Percentiles rank a stretch among this genome's conserved stretches.
Conservation (phyloP, 2,888 invertebrate species). For the Trissonchulus latispiculum region DNA sequence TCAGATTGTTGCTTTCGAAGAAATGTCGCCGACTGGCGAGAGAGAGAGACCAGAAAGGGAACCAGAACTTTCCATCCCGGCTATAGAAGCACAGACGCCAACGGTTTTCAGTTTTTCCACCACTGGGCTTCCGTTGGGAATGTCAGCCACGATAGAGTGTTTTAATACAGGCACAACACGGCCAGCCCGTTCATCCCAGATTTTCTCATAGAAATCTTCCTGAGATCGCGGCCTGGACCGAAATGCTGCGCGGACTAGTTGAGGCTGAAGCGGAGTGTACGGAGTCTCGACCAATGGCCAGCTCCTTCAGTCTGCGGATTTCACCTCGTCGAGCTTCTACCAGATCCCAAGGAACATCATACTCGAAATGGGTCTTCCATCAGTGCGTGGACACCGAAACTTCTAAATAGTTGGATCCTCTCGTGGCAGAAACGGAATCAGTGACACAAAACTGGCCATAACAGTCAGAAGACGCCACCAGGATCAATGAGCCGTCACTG, state of each 20-base stretch:
- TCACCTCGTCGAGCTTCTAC: not conserved
- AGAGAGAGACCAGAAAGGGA: not conserved
- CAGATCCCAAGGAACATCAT: conserved; percentile 25
- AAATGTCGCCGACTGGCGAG: too few species aligned
- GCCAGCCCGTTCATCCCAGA: not conserved
- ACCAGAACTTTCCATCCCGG: not conserved
- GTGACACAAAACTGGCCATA: not conserved
- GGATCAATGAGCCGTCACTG: not conserved
- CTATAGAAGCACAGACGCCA: not conserved
- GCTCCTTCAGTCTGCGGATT: not conserved
- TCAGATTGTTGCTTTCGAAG: too few species aligned
- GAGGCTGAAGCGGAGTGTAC: not conserved
- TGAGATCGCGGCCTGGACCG: not conserved
- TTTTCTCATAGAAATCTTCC: not conserved
- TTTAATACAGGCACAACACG: not conserved
- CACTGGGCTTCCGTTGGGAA: not conserved
- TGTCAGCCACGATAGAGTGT: not conserved
- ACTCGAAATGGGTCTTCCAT: too few species aligned
- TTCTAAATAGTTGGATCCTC: too few species aligned
- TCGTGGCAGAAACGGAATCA: not conserved
- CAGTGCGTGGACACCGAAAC: too few species aligned
- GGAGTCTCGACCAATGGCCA: not conserved
- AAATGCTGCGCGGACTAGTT: too few species aligned
- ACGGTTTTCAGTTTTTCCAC: not conserved
- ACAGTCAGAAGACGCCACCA: not conserved